phyloP scores from a whole-genome alignment of 1,140 invertebrate species.

The Heliconius himera region DNA sequence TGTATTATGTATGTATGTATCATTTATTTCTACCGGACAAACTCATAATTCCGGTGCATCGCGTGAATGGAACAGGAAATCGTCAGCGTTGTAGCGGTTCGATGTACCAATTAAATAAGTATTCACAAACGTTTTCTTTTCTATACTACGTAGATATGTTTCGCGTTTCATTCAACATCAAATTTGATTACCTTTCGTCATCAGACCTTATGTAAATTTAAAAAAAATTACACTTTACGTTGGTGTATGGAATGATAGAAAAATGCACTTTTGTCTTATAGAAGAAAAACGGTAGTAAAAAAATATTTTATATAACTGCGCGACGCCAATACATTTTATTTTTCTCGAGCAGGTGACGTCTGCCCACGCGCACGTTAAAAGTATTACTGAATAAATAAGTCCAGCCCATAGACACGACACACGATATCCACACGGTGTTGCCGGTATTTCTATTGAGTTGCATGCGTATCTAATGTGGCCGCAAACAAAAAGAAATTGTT shows the following conservation, averaged over 20 bases:
- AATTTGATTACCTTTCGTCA: background rate
- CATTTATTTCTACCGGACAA: constrained; percentile 28
- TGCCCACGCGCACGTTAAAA: constrained; percentile 45
- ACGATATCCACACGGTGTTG: constrained; percentile 10
- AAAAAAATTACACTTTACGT: background rate
- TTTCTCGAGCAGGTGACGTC: constrained; percentile 45
- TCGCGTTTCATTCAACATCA: background rate
- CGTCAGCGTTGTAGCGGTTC: constrained; percentile 33
- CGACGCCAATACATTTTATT: constrained; percentile 36
- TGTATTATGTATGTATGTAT: background rate
- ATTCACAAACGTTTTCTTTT: constrained; percentile 13
- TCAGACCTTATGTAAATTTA: background rate
- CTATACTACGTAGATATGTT: background rate
- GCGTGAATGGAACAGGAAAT: constrained; percentile 53
- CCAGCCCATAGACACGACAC: constrained; percentile 23
- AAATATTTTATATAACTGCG: constrained; percentile 44
- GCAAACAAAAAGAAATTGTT: constrained; percentile 32
- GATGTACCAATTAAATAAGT: constrained; percentile 24
- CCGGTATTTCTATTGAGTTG: constrained; percentile 17
- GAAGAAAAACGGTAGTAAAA: constrained; percentile 17
- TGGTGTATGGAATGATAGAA: constrained; percentile 38
- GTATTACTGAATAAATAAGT: constrained; percentile 50
- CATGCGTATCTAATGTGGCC: constrained; percentile 16
- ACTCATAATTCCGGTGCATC: constrained; percentile 31
- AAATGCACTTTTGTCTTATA: constrained; percentile 45